Evolutionary conservation across 2,888 invertebrate species (phyloP), one percentile per base, ranked within the genome.

Genomic region (Rhogogaster chlorosoma): DNA sequence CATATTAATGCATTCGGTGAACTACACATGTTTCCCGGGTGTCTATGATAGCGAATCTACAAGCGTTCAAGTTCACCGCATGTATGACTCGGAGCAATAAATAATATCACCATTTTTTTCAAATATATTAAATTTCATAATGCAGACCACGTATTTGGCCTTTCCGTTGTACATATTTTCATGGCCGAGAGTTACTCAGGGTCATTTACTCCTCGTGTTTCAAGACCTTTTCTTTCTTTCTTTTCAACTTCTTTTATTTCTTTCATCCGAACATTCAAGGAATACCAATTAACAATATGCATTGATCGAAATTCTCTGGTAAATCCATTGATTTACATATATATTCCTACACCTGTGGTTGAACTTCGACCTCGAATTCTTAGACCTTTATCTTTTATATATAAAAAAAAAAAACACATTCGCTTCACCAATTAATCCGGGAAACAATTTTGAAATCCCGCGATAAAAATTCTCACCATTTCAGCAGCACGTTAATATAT

Each of bases 161-260:
- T 77, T 77, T 77, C 12, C 53, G 36, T 29, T 32, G 29, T 53
- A 53, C 53, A 53, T 53, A 53, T 32, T 77, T 77, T 77, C 77
- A 77, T 77, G 77, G 77, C 53, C 77, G 77, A 49, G 53, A 32
- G 77, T 77, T 32, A 77, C 32, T 77, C 77, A 77, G 77, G 77
- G 77, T 77, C 77, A 53, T 53, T 77, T 32, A 77, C 29, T 77
- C 18, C 77, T 29, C 32, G 32, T n/a, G 53, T 77, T 49, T 77
- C 53, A 26, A 77, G 53, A 77, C 22, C 42, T 71, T 70, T 70
- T 18, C 42, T 71, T 70, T 12, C 49, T 26, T 29, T 26, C 18
- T 45, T 53, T 77, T 18, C 49, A 9, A 29, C 26, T 77, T 53
- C 32, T 45, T 71, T 71, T 42, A 61, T 61, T 10, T 26, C 26